Base-by-base conservation (phyloP, 2,113 vertebrate species). In the Madoqua kirkii region DNA sequence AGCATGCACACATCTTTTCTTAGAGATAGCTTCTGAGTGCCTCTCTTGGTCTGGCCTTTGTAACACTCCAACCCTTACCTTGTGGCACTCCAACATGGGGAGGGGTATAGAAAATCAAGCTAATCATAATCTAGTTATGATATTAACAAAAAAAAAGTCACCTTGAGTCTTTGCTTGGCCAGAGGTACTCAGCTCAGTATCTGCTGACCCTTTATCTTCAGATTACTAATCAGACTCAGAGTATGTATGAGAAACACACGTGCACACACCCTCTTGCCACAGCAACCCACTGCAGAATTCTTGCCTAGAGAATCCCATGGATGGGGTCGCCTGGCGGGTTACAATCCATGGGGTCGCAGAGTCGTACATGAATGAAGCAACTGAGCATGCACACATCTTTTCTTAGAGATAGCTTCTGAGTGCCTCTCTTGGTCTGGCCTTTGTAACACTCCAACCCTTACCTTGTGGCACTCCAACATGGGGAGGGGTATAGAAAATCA, bases 251-350 rank as follows among this genome's bases (percentile, higher is more conserved):
- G n/a, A n/a, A n/a, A n/a, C n/a, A n/a, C n/a, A n/a, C n/a, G n/a
- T n/a, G n/a, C n/a, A n/a, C n/a, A n/a, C n/a, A n/a, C n/a, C n/a
- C n/a, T n/a, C n/a, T n/a, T n/a, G n/a, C n/a, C n/a, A n/a, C n/a
- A 36, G 67, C 5, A 40, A 40, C 10, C 19, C n/a, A 23, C 2
- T 71, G 67, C 67, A 40, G n/a, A 71, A 40, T 71, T 71, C n/a
- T 71, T 40, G 67, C n/a, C n/a, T 40, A n/a, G 67, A 40, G 67
- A 40, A 13, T 71, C 19, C 67, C n/a, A 71, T 19, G n/a, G 67
- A 71, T 0, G 0, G 67, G 19, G 19, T 71, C 3, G 0, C 8
- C 67, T 6, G n/a, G n/a, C 0, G 0, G 19, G n/a, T 8, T 67
- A 21, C 17, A 67, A 17, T 71, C 67, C 19, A 23, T 71, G 19